Evolutionary conservation across 2,888 invertebrate genomes (phyloP).

Genomic region (Pogonocherus hispidulus): DNA sequence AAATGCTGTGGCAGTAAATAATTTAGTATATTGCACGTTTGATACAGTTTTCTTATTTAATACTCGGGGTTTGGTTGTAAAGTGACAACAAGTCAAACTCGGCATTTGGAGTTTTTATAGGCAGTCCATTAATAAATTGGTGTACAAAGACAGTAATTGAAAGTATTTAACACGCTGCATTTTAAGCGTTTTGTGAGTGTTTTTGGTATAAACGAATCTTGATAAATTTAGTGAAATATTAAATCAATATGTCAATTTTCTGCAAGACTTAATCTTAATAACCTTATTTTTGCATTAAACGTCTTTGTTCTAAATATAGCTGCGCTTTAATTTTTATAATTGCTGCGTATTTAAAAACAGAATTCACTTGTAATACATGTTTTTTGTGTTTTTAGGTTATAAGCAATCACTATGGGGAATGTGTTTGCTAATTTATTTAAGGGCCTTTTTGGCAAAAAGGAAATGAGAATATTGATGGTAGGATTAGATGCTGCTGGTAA

Average conservation of each 20-base stretch:
- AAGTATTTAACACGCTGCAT: not conserved
- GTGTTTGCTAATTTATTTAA: slow-evolving; percentile 97
- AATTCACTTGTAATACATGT: slow-evolving; percentile 5
- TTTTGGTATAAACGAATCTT: not conserved
- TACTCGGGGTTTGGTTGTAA: slow-evolving; percentile 49
- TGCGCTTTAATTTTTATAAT: slow-evolving; percentile 29
- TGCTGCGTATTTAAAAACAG: slow-evolving; percentile 25
- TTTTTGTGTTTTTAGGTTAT: slow-evolving; percentile 60
- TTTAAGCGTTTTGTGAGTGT: not conserved
- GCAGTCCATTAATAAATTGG: slow-evolving; percentile 33
- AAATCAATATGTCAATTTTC: slow-evolving; percentile 65
- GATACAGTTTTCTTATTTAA: slow-evolving; percentile 54
- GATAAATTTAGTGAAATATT: slow-evolving; percentile 44
- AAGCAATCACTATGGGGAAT: slow-evolving; percentile 92
- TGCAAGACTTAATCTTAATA: slow-evolving; percentile 64
- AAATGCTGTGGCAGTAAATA: slow-evolving; percentile 36
- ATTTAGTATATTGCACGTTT: slow-evolving; percentile 45
- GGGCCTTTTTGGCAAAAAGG: slow-evolving; percentile 99
- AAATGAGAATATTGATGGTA: slow-evolving; percentile 99
- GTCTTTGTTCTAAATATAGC: slow-evolving; percentile 64
- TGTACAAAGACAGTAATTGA: slow-evolving; percentile 19
- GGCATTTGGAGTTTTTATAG: slow-evolving; percentile 62
- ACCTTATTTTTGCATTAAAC: slow-evolving; percentile 57
- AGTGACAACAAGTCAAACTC: slow-evolving; percentile 73
- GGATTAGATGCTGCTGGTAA: slow-evolving; percentile 99